These are phyloP conservation scores for Metellina segmentata DNA, from an alignment of 2,888 invertebrate genomes.

Conservation along the genomic window DNA sequence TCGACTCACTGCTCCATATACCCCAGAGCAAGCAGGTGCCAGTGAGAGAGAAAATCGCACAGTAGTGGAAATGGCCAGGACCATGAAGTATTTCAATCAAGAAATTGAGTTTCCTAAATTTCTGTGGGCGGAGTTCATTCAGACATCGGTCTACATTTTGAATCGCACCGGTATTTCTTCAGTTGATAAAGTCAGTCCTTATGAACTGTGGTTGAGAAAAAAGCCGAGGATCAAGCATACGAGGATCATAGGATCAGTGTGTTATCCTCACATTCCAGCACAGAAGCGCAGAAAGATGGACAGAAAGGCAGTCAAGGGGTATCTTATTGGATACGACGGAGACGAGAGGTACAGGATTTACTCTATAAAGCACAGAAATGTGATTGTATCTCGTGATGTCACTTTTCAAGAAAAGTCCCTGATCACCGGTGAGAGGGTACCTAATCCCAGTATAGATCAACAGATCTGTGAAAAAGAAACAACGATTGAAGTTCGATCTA, in stretches of 20 bases:
- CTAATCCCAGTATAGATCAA: background rate
- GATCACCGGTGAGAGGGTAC: background rate
- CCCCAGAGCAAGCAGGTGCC: constrained; percentile 76
- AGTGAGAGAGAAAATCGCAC: constrained; percentile 72
- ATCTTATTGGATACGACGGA: too few species aligned
- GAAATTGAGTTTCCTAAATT: background rate
- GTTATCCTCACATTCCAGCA: constrained; percentile 66
- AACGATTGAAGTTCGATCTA: background rate
- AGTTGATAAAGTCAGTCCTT: constrained; percentile 17
- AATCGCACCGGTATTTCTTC: constrained; percentile 31
- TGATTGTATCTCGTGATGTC: background rate
- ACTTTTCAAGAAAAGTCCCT: background rate
- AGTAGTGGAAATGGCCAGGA: constrained; percentile 67
- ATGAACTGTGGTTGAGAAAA: constrained; percentile 68
- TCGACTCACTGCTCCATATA: constrained; percentile 72
- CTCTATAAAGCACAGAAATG: background rate
- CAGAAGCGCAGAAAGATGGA: constrained; percentile 74
- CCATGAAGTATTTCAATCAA: constrained; percentile 25
- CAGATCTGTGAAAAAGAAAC: background rate
- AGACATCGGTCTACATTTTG: constrained; percentile 29
- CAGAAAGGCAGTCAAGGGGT: constrained; percentile 54
- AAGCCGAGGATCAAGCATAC: constrained; percentile 73
- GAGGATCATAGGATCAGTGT: constrained; percentile 67
- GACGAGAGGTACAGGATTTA: too few species aligned
- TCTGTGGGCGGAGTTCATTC: constrained; percentile 6